Conservation (phyloP, 2,113 vertebrate species). For the Rhea americana region DNA sequence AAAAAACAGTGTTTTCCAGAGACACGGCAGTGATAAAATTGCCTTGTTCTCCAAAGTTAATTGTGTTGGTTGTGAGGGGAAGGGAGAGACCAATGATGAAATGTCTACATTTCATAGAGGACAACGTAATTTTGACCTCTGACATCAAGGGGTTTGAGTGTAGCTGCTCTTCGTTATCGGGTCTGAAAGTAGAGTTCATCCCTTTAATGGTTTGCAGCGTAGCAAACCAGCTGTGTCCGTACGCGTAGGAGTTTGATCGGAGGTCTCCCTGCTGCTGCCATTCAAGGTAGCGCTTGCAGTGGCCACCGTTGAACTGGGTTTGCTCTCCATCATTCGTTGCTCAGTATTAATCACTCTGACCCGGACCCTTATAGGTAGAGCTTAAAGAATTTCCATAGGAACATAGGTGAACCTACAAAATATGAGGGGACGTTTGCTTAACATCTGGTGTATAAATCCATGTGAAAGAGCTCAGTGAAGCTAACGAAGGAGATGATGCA, state of each 20-base stretch:
- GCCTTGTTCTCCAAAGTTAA: neutral
- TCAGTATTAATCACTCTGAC: too few species aligned
- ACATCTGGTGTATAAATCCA: neutral
- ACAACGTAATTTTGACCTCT: neutral
- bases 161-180: neutral
- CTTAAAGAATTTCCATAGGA: too few species aligned
- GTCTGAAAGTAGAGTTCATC: neutral
- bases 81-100: neutral
- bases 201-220: neutral
- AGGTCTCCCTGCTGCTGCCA: neutral
- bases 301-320: neutral
- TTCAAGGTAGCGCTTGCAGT: neutral
- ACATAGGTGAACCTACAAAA: too few species aligned
- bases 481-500: neutral
- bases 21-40: neutral
- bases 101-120: neutral
- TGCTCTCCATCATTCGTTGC: neutral
- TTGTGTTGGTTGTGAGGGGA: neutral
- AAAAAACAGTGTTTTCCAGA: neutral
- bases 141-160: neutral
- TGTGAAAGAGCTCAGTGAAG: neutral
- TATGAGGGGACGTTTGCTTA: neutral
- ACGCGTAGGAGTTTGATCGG: rapidly evolving
- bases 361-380: too few species aligned
- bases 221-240: neutral